Evolutionary conservation across 1,140 invertebrate genomes (phyloP).

Genomic region (Steinernema feltiae): DNA sequence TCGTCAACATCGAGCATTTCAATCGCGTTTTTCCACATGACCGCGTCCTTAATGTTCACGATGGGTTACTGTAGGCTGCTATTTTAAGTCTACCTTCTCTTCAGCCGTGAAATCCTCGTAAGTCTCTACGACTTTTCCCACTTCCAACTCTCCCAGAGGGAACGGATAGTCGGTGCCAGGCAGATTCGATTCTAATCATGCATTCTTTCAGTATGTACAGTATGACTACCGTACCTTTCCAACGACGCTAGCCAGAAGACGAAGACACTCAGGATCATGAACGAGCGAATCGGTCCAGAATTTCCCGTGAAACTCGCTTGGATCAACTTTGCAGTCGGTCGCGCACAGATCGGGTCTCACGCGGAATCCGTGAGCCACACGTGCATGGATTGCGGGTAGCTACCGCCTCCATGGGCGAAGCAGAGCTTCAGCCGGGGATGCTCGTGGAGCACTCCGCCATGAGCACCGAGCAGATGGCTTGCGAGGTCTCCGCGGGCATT

Average conservation of each 20-base stretch:
- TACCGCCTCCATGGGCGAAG: slow-evolving; percentile 66
- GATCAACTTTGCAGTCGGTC: slow-evolving; percentile 58
- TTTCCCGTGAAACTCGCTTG: slow-evolving; percentile 61
- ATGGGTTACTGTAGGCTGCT: not conserved
- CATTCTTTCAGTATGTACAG: slow-evolving; percentile 11
- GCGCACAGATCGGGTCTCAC: slow-evolving; percentile 66
- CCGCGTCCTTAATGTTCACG: slow-evolving; percentile 23
- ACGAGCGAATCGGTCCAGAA: slow-evolving; percentile 65
- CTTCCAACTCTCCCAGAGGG: slow-evolving; percentile 64
- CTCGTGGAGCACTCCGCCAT: slow-evolving; percentile 64
- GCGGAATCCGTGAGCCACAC: slow-evolving; percentile 58
- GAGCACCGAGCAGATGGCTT: slow-evolving; percentile 63
- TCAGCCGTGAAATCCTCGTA: slow-evolving; percentile 47
- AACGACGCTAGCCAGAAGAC: slow-evolving; percentile 62
- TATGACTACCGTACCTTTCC: slow-evolving; percentile 59
- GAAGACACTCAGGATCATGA: slow-evolving; percentile 62
- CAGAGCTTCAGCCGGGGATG: slow-evolving; percentile 62
- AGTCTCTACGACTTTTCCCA: slow-evolving; percentile 63
- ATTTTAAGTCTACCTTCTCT: slow-evolving; percentile 40
- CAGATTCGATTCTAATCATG: slow-evolving; percentile 62
- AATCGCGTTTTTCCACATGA: slow-evolving; percentile 43
- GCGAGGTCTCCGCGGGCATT: slow-evolving; percentile 66
- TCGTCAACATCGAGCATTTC: slow-evolving; percentile 35
- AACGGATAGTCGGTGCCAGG: slow-evolving; percentile 67
- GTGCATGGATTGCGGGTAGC: slow-evolving; percentile 63